Percentiles rank a stretch among this genome's conserved stretches.
These are phyloP conservation scores for Oenanthe oenanthe DNA, from an alignment of 2,113 vertebrate genomes.

Conservation along the genomic window DNA sequence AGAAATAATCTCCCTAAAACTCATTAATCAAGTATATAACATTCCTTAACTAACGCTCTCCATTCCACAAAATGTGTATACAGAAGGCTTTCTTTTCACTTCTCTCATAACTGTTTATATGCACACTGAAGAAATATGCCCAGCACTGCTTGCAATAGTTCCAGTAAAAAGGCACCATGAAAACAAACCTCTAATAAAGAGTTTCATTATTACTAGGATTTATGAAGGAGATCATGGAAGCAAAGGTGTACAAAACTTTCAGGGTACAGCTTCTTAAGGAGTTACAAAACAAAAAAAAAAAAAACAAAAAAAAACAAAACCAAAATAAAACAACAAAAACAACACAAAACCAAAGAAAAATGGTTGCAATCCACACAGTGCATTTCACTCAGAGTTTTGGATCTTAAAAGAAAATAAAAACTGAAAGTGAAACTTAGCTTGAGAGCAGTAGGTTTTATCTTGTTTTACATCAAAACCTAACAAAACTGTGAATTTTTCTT, in stretches of 20 bases:
- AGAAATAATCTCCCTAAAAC: constrained; percentile 44
- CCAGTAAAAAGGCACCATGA: constrained; percentile 2
- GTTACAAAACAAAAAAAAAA: neutral
- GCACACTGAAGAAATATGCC: neutral
- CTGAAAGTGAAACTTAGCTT: constrained; percentile 34
- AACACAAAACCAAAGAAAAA: too few species aligned
- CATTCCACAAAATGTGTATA: neutral
- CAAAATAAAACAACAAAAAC: too few species aligned
- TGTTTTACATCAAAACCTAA: constrained; percentile 63
- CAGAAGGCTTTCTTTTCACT: neutral
- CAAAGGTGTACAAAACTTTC: neutral
- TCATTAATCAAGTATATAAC: constrained; percentile 41
- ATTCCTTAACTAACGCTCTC: constrained; percentile 17
- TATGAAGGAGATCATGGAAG: neutral
- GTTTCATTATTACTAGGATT: neutral
- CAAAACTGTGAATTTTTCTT: constrained; percentile 62
- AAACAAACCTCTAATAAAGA: constrained; percentile 29
- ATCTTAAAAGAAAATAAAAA: constrained; percentile 64
- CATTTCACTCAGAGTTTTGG: neutral
- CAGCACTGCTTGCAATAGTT: neutral
- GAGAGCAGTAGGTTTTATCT: constrained; percentile 43
- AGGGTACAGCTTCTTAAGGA: neutral
- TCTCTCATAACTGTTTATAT: neutral
- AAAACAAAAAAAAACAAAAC: too few species aligned
- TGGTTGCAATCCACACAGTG: neutral